Evolutionary conservation across 1,140 invertebrate genomes (phyloP).

Genomic region (Megalonaias nervosa): DNA sequence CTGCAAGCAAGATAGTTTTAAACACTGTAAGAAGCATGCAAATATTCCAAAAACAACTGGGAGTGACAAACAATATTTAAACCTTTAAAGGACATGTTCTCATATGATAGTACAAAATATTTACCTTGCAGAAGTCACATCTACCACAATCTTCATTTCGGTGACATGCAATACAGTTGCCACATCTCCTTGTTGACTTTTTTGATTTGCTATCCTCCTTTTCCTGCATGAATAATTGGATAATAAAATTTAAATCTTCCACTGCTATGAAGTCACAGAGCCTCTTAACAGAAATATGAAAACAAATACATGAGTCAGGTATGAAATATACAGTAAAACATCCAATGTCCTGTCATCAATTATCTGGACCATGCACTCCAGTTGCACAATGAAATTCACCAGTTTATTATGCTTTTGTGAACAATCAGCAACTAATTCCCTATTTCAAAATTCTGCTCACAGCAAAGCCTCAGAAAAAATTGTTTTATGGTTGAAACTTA

Average conservation of each 20-base stretch:
- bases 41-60: no score
- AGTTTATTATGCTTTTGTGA: no score
- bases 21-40: no score
- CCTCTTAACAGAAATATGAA: neutral
- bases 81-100: neutral
- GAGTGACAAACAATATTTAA: no score
- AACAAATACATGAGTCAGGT: no score
- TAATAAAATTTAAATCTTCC: neutral
- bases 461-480: no score
- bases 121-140: constrained; percentile 84
- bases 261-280: neutral
- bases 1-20: no score
- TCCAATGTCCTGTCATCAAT: neutral
- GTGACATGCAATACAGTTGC: constrained; percentile 86
- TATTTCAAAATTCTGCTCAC: no score
- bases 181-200: constrained; percentile 78
- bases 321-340: neutral
- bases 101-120: neutral
- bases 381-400: neutral
- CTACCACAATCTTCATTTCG: constrained; percentile 87
- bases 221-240: neutral
- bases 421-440: no score
- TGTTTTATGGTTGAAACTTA: no score
- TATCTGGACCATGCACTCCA: neutral
- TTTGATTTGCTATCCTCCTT: constrained; percentile 43